Evolutionary conservation across 2,113 vertebrate genomes (phyloP), one percentile per base, ranked within the genome.

Genomic region (Tretioscincus oriximinensis): DNA sequence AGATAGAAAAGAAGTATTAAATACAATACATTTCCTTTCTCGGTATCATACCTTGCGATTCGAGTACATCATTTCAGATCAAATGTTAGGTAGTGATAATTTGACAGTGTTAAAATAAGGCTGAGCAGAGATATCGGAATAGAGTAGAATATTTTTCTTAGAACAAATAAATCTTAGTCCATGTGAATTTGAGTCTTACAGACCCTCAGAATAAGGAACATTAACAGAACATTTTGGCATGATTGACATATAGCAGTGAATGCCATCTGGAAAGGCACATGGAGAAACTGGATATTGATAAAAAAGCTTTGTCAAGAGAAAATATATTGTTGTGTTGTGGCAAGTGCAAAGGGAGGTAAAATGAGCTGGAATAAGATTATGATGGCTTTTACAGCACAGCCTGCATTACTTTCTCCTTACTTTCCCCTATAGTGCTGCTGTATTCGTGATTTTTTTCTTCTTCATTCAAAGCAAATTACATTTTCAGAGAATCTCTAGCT

Each of bases 31-130:
- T n/a, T 73, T 88, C 74, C 81, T 20, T 21, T 29, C 75, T 87
- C 35, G 82, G 70, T 31, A 60, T 74, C 65, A 49, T 60, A 64
- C 35, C 12, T 83, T 86, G 81, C 78, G 82, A 66, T 74, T 31
- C 76, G 61, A 54, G 66, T 79, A 80, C 73, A 78, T 79, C 0
- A 20, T 83, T 85, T 73, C 67, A 87, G 65, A 77, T 26, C 45
- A 86, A 35, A 51, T 81, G 31, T 6, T 79, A 51, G 61, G 73
- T 82, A 66, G 26, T 70, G 63, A 35, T 76, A 76, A 77, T 65
- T 41, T 47, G n/a, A 16, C 64, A 12, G 61, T 35, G 67, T 47
- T 71, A 54, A 71, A 71, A 79, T 26, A 20, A 24, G 45, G 78
- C 26, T 71, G 67, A 11, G n/a, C 8, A 35, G 31, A 64, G 24